Evolutionary conservation across 1,140 invertebrate species (phyloP).

Genomic region (Calosoma granatense): DNA sequence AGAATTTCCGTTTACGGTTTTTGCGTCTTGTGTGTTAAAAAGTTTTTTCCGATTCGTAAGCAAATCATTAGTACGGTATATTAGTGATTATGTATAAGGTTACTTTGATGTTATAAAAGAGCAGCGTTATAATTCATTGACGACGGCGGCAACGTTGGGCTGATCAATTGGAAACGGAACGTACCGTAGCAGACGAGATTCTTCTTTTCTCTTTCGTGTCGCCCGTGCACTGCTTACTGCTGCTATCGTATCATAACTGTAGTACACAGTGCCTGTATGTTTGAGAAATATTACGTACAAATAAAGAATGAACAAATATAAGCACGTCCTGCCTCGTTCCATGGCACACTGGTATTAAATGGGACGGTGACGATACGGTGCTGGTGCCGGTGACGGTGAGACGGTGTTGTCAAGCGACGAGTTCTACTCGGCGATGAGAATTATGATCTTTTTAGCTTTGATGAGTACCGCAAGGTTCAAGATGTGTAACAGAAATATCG

Average conservation of each 20-base stretch:
- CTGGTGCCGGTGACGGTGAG: too few species aligned
- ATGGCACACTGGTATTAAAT: too few species aligned
- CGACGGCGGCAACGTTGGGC: neutral
- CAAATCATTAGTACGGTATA: conserved; percentile 33
- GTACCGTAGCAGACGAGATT: too few species aligned
- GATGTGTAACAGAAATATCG: conserved; percentile 20
- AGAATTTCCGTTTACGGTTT: conserved; percentile 24
- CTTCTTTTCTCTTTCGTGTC: too few species aligned
- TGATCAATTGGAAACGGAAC: conserved; percentile 3
- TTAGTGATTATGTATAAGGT: conserved; percentile 26
- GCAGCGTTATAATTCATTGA: neutral
- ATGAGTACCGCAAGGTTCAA: conserved; percentile 10
- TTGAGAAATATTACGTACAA: too few species aligned
- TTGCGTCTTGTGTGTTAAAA: conserved; percentile 17
- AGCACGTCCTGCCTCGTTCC: too few species aligned
- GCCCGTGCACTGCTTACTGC: neutral
- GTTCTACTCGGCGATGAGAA: too few species aligned
- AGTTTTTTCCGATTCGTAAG: conserved; percentile 25
- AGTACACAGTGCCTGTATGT: too few species aligned
- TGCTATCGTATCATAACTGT: neutral
- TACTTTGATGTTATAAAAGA: conserved; percentile 7
- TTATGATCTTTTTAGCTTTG: neutral
- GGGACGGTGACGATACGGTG: too few species aligned
- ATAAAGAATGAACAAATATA: too few species aligned
- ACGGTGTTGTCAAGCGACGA: too few species aligned